Conservation (phyloP, 2,113 vertebrate genomes). For the Oryzias celebensis region DNA sequence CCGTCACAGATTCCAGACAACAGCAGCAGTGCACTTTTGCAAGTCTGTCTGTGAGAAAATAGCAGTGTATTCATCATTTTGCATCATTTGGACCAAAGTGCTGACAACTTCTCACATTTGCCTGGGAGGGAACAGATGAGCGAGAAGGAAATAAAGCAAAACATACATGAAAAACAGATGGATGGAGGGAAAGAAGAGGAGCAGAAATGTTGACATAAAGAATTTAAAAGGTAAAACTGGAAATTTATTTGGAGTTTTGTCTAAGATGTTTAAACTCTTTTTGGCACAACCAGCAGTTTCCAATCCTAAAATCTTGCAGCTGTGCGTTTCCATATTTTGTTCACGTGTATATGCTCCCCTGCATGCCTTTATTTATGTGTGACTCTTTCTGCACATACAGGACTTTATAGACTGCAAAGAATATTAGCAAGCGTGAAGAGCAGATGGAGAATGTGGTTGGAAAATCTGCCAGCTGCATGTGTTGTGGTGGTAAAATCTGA, state of each 20-base stretch:
- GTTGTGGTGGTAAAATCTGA: slow-evolving; percentile 25
- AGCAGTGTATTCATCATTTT: background rate
- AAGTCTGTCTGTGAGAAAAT: background rate
- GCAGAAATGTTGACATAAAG: background rate
- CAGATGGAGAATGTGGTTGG: slow-evolving; percentile 26
- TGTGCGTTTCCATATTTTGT: background rate
- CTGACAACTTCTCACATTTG: background rate
- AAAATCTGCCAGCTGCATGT: slow-evolving; percentile 52
- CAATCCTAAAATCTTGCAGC: slow-evolving; percentile 7
- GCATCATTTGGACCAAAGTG: background rate
- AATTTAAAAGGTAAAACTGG: slow-evolving; percentile 1
- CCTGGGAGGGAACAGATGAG: background rate
- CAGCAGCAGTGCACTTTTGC: too few species aligned
- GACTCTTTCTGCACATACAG: slow-evolving; percentile 8
- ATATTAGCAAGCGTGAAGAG: slow-evolving; percentile 16
- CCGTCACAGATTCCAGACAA: too few species aligned
- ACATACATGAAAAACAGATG: background rate
- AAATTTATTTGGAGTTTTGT: slow-evolving; percentile 18
- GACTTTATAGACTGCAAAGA: slow-evolving; percentile 40
- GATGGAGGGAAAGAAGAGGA: background rate
- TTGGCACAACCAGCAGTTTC: slow-evolving; percentile 10
- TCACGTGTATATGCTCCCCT: slow-evolving; percentile 8
- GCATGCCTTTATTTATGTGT: slow-evolving; percentile 16
- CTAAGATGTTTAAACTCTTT: slow-evolving; percentile 19
- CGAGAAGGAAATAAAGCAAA: background rate